Evolutionary conservation across 64 coral and sea anemone genomes (phyloP).

Genomic region (Trachythela sp.): DNA sequence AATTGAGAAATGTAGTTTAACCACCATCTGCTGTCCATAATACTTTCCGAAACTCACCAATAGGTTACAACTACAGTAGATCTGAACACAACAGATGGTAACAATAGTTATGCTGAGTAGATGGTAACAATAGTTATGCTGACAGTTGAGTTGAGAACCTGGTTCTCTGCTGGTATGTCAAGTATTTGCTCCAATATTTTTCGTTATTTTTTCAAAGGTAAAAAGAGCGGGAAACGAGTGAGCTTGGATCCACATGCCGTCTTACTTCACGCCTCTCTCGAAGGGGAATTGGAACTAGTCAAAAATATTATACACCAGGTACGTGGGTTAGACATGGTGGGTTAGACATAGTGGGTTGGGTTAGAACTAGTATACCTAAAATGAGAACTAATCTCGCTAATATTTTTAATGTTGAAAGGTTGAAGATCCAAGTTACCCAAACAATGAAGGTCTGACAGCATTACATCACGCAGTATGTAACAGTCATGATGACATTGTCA

Average conservation of each 20-base stretch:
- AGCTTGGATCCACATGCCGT: slow-evolving; percentile 91
- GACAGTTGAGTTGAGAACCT: too few species aligned
- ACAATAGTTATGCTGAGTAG: too few species aligned
- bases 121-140: too few species aligned
- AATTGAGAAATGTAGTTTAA: too few species aligned
- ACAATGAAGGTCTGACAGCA: slow-evolving; percentile 89
- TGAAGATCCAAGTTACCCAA: slow-evolving; percentile 81
- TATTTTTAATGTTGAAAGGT: slow-evolving; percentile 41
- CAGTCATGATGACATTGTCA: slow-evolving; percentile 68
- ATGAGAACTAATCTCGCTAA: too few species aligned
- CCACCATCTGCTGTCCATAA: too few species aligned
- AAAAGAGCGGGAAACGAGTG: slow-evolving; percentile 58
- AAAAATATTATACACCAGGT: slow-evolving; percentile 54
- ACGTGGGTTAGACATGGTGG: not conserved
- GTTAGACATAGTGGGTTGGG: not conserved
- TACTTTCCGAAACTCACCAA: too few species aligned
- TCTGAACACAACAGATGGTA: too few species aligned
- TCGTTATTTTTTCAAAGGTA: not conserved
- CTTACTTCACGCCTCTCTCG: slow-evolving; percentile 81
- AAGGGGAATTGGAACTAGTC: slow-evolving; percentile 88
- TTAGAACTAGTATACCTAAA: too few species aligned
- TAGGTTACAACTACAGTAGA: too few species aligned
- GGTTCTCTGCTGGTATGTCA: too few species aligned
- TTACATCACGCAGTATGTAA: slow-evolving; percentile 92
- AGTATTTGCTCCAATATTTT: not conserved